Evolutionary conservation across 2,888 invertebrate genomes (phyloP).

Genomic region (Drosophila ustulata): DNA sequence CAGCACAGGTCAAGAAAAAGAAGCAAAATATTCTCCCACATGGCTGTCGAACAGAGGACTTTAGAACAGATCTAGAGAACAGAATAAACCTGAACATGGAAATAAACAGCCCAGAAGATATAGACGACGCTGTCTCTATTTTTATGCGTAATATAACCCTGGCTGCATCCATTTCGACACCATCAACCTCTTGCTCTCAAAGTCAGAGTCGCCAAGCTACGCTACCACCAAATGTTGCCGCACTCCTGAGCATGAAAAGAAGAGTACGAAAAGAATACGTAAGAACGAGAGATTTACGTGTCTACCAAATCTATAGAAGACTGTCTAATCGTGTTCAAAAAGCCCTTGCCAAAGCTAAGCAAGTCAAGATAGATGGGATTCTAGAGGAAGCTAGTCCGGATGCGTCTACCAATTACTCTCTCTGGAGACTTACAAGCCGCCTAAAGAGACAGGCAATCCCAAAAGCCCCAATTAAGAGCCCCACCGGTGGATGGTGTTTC

Average conservation of each 20-base stretch:
- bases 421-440: slow-evolving; percentile 2
- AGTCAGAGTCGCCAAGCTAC: not conserved
- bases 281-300: not conserved
- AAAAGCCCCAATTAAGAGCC: slow-evolving; percentile 6
- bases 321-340: not conserved
- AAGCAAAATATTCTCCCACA: not conserved
- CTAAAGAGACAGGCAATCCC: not conserved
- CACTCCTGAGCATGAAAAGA: slow-evolving; percentile 4
- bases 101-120: no score
- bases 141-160: no score
- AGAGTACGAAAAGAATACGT: slow-evolving; percentile 5
- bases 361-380: no score
- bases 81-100: no score
- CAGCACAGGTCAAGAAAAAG: not conserved
- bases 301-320: slow-evolving; percentile 3
- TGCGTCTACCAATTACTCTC: not conserved
- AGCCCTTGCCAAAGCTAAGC: no score
- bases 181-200: not conserved
- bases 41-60: not conserved
- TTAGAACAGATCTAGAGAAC: not conserved
- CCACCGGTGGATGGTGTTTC: slow-evolving; percentile 8
- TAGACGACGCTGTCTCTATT: no score
- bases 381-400: not conserved
- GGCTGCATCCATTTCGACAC: not conserved
- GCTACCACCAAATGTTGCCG: not conserved